phyloP scores from a whole-genome alignment of 2,888 invertebrate genomes.

The Shargacucullia verbasci region DNA sequence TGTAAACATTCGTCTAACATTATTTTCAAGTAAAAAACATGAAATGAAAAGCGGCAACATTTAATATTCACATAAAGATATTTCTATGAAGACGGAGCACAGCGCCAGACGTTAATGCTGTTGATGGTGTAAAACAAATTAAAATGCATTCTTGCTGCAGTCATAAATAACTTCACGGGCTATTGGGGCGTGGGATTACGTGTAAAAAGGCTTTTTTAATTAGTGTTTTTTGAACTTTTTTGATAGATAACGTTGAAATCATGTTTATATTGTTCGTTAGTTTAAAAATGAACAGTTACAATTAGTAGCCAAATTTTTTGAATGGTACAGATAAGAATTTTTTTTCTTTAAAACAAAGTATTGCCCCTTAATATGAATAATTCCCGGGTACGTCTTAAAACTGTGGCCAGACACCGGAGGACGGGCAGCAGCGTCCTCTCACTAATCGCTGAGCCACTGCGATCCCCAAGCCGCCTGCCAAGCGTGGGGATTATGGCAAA shows the following conservation, averaged over 20 bases:
- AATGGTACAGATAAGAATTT: too few relatives aligned
- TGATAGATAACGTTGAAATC: not conserved
- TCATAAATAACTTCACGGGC: constrained; percentile 66
- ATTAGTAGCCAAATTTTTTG: too few relatives aligned
- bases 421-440: too few relatives aligned
- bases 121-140: constrained; percentile 70
- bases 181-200: constrained; percentile 43
- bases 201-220: constrained; percentile 32
- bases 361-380: too few relatives aligned
- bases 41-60: constrained; percentile 26
- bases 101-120: constrained; percentile 62
- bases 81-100: constrained; percentile 54
- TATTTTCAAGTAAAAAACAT: constrained; percentile 3
- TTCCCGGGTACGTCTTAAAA: too few relatives aligned
- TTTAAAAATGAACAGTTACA: too few relatives aligned
- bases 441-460: too few relatives aligned
- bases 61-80: constrained; percentile 44
- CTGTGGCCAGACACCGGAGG: too few relatives aligned
- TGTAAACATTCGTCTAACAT: not conserved
- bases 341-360: too few relatives aligned
- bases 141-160: constrained; percentile 71
- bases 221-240: constrained; percentile 20
- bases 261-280: too few relatives aligned
- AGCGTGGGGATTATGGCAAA: too few relatives aligned
- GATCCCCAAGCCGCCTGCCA: too few relatives aligned